Base-by-base conservation (phyloP, 2,888 invertebrate species). In the Brachynemurus nebulosus region DNA sequence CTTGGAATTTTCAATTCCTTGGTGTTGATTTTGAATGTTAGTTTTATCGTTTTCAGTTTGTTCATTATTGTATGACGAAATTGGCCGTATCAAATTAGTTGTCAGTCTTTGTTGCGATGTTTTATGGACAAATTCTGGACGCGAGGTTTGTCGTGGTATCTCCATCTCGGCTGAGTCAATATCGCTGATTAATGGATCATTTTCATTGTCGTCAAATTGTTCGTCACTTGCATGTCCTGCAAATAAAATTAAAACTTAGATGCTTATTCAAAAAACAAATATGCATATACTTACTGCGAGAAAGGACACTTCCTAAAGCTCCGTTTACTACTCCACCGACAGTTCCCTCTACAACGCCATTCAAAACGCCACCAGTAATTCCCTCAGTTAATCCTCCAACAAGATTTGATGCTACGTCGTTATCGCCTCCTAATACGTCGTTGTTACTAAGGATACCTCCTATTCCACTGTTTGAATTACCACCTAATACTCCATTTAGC, bases 241-340 rank as follows among this genome's bases (percentile, higher is more conserved):
- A 16, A n/a, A 37, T n/a, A 5, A 19, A 19, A 2, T n/a, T 3
- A 20, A 4, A 4, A 33, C 16, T 33, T 14, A 33, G 16, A 33
- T 8, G 9, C 9, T 33, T 33, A 9, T 33, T n/a, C n/a, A n/a
- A n/a, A n/a, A n/a, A n/a, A 4, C 9, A 6, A 33, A 6, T 4
- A 9, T 33, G 5, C 8, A 16, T 17, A 21, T 8, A 37, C 37
- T 37, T 19, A 37, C 37, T 16, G 25, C 40, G 9, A 18, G 30
- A 30, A 8, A 40, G 19, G 11, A 16, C 25, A 14, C 40, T 30
- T 40, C 17, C 25, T n/a, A 40, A 16, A 40, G 8, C 40, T 11
- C 40, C 25, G 18, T 37, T 37, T 11, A 37, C 19, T 2, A 37
- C 37, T 8, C 37, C 37, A n/a, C 37, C 37, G 11, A 17, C 19